phyloP scores from a whole-genome alignment of 1,140 invertebrate species.

The Aplysia californica region DNA sequence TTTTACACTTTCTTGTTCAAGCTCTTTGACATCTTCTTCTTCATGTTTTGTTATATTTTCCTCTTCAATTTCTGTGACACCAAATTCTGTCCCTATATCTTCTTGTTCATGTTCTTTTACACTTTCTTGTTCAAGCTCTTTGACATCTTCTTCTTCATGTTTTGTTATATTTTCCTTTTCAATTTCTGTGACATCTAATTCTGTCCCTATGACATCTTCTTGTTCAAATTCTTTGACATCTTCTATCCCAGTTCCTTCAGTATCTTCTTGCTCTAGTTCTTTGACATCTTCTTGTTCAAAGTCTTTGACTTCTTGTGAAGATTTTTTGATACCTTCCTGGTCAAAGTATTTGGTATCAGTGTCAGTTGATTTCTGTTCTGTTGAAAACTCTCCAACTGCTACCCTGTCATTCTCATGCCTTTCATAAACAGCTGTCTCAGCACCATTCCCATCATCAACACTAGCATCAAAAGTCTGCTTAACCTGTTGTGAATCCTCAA shows the following conservation, averaged over 20 bases:
- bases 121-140: neutral
- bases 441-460: neutral
- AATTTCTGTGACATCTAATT: neutral
- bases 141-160: conserved; percentile 11
- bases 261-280: neutral
- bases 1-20: neutral
- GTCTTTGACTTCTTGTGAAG: neutral
- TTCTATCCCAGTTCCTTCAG: neutral
- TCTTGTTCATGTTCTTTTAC: neutral
- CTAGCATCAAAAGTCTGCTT: too few species aligned
- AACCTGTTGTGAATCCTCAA: too few species aligned
- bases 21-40: conserved; percentile 8
- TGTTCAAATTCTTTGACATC: neutral
- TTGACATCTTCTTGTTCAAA: neutral
- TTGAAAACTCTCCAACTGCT: neutral
- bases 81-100: neutral
- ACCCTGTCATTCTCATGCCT: neutral
- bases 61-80: neutral
- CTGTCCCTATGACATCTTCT: neutral
- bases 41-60: neutral
- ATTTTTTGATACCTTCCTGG: neutral
- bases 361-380: neutral
- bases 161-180: neutral
- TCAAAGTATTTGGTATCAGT: neutral
- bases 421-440: neutral